Percentiles rank a stretch among this genome's conserved stretches.
Evolutionary conservation across 2,888 invertebrate genomes (phyloP).

Genomic region (Thera obeliscata): DNA sequence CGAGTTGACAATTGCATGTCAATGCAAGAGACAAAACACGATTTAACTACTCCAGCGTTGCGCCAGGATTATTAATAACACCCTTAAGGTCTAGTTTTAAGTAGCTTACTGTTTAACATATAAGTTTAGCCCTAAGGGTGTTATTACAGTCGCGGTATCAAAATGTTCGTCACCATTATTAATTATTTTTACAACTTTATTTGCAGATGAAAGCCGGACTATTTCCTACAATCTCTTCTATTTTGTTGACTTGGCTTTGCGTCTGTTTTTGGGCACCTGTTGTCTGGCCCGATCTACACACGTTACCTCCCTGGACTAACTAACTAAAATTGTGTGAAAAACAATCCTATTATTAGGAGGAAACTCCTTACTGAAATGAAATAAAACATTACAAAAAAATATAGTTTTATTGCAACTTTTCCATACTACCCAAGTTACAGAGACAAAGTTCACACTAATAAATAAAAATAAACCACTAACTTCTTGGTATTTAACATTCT

Average conservation of each 20-base stretch:
- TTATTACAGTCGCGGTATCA: too few species aligned
- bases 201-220: constrained; percentile 66
- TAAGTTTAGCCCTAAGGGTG: too few species aligned
- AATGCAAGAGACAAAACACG: too few species aligned
- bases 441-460: too few species aligned
- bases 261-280: constrained; percentile 64
- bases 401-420: background rate
- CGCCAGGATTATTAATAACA: too few species aligned
- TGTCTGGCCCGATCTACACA: constrained; percentile 60
- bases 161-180: background rate
- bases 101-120: too few species aligned
- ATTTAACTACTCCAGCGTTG: too few species aligned
- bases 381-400: background rate
- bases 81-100: too few species aligned
- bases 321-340: background rate
- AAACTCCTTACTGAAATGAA: background rate
- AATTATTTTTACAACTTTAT: constrained; percentile 2
- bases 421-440: too few species aligned
- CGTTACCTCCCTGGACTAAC: constrained; percentile 19
- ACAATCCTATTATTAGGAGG: background rate
- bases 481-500: too few species aligned
- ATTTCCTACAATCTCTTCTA: constrained; percentile 57
- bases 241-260: constrained; percentile 56
- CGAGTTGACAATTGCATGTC: too few species aligned
- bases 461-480: too few species aligned